phyloP scores from a whole-genome alignment of 2,113 vertebrate genomes.

The Ameiurus melas region DNA sequence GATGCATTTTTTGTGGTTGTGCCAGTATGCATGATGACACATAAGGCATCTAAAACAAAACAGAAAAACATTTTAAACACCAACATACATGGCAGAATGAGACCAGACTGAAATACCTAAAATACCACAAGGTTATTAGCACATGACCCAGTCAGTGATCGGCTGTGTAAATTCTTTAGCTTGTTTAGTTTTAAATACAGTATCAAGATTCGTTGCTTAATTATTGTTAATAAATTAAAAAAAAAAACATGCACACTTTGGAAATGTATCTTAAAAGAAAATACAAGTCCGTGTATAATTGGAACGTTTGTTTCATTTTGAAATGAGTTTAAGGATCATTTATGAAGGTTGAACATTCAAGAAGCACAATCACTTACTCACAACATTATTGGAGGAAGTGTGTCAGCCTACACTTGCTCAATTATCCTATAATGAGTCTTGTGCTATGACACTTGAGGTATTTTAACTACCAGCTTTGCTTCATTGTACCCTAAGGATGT shows the following conservation, averaged over 20 bases:
- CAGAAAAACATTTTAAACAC: slow-evolving; percentile 15
- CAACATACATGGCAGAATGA: slow-evolving; percentile 17
- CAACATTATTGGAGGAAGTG: neutral
- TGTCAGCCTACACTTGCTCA: neutral
- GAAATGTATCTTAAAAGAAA: neutral
- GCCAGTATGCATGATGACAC: slow-evolving; percentile 1
- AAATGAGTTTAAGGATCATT: neutral
- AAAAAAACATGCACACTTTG: neutral
- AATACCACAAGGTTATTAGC: slow-evolving; percentile 12
- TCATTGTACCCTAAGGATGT: slow-evolving; percentile 10
- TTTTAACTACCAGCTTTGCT: slow-evolving; percentile 2
- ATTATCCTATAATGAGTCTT: neutral
- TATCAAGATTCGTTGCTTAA: neutral
- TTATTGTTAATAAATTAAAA: neutral
- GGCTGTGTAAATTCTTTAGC: neutral
- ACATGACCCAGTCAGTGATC: neutral
- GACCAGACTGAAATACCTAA: neutral
- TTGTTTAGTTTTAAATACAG: slow-evolving; percentile 2
- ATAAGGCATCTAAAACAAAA: neutral
- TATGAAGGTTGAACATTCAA: neutral
- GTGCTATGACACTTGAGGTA: neutral
- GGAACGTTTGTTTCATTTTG: neutral
- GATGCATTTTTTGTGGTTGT: slow-evolving; percentile 20
- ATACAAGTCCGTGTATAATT: neutral
- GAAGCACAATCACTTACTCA: neutral